Conservation (phyloP, 37 sponge, comb jelly and placozoan genomes). For the Dysidea cf. avara region DNA sequence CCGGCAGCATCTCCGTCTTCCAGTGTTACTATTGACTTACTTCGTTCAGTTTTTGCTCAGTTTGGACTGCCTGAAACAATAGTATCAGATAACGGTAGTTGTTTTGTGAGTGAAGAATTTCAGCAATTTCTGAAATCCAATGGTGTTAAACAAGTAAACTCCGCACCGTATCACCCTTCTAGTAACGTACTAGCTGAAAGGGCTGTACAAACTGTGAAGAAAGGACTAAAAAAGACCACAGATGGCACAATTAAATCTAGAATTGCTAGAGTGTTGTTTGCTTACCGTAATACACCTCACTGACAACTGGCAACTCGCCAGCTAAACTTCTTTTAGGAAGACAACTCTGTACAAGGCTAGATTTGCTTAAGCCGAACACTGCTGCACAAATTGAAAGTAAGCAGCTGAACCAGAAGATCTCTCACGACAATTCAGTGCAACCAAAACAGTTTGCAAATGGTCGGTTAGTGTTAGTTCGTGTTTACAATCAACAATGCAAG, state of each 20-base stretch:
- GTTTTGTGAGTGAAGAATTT: constrained; percentile 14
- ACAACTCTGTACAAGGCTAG: background rate
- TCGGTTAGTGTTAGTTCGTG: background rate
- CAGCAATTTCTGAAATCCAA: constrained; percentile 10
- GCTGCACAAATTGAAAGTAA: background rate
- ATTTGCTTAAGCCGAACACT: constrained; percentile 1
- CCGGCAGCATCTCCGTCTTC: background rate
- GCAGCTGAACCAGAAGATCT: background rate
- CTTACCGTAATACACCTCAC: background rate
- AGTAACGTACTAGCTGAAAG: constrained; percentile 21
- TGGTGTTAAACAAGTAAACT: constrained; percentile 16
- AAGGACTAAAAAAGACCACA: constrained; percentile 7
- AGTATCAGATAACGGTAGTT: constrained; percentile 27
- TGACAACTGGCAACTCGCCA: background rate
- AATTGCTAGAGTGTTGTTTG: background rate
- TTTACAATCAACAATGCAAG: background rate
- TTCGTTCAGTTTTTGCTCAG: constrained; percentile 7
- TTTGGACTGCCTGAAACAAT: constrained; percentile 15
- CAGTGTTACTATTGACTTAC: background rate
- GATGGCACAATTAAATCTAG: background rate
- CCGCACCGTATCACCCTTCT: constrained; percentile 9
- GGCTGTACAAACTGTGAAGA: constrained; percentile 22
- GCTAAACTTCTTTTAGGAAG: background rate
- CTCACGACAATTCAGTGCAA: background rate
- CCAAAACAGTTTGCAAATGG: background rate